phyloP scores from a whole-genome alignment of 1,140 invertebrate genomes.

The Drosophila cardini region DNA sequence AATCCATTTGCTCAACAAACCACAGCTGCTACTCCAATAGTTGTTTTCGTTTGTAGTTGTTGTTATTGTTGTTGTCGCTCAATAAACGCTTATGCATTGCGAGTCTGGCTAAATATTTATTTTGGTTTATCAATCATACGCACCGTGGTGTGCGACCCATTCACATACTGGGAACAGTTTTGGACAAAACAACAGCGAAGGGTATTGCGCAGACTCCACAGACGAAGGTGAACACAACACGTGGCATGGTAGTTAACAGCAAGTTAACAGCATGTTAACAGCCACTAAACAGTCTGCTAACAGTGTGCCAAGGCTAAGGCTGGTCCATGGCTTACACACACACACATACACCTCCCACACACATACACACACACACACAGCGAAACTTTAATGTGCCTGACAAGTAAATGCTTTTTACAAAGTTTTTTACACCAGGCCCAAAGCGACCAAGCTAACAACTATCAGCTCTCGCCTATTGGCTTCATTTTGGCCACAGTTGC shows the following conservation, averaged over 20 bases:
- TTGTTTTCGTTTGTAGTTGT: conserved; percentile 31
- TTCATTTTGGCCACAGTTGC: conserved; percentile 39
- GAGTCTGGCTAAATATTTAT: conserved; percentile 80
- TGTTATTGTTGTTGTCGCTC: conserved; percentile 46
- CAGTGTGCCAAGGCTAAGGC: conserved; percentile 67
- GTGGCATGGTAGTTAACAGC: conserved; percentile 37
- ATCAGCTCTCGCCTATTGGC: conserved; percentile 20
- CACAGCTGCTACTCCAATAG: conserved; percentile 1
- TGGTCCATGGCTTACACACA: conserved; percentile 40
- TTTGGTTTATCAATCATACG: conserved; percentile 83
- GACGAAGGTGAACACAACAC: conserved; percentile 56
- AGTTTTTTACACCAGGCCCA: conserved; percentile 52
- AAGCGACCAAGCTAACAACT: conserved; percentile 42
- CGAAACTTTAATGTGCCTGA: conserved; percentile 61
- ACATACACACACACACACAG: conserved; percentile 24
- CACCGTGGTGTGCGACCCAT: conserved; percentile 51
- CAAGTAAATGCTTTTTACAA: conserved; percentile 77
- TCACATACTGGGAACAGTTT: conserved; percentile 68
- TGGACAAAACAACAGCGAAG: neutral
- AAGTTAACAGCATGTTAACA: conserved; percentile 50
- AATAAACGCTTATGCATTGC: conserved; percentile 62
- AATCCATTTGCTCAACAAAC: conserved; percentile 39
- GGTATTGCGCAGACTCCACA: conserved; percentile 61
- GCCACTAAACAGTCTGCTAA: conserved; percentile 21
- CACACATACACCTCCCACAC: neutral